Conservation (phyloP, 2,888 invertebrate species). For the Plebejus melissa region DNA sequence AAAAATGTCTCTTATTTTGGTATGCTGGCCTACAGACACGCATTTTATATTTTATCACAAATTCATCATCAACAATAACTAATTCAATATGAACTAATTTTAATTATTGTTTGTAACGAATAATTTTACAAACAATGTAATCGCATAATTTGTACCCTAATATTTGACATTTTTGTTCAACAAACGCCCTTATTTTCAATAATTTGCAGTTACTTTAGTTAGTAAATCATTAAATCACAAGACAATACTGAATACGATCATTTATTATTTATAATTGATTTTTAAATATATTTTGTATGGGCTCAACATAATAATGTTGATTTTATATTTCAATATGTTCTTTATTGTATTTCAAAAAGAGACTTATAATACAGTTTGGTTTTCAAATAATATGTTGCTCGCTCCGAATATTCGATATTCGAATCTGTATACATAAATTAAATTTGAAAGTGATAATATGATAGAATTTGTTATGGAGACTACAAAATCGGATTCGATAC, state of each 20-base stretch:
- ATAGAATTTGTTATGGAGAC: not conserved
- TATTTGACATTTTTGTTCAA: slow-evolving; percentile 12
- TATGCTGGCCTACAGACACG: not conserved
- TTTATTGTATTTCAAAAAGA: slow-evolving; percentile 1
- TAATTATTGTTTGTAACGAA: not conserved
- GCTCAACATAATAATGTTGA: slow-evolving; percentile 10
- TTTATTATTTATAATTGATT: not conserved
- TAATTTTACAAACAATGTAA: not conserved
- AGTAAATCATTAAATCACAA: slow-evolving; percentile 9
- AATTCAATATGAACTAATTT: not conserved
- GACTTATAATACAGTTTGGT: not conserved
- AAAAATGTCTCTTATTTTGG: slow-evolving; percentile 15
- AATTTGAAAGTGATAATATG: not conserved
- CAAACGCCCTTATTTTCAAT: slow-evolving; percentile 15
- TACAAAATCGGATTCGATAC: slow-evolving; percentile 6
- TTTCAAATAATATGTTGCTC: slow-evolving; percentile 7
- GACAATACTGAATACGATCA: slow-evolving; percentile 5
- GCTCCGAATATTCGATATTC: slow-evolving; percentile 16
- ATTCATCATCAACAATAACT: not conserved
- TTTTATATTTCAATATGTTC: slow-evolving; percentile 7
- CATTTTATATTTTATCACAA: slow-evolving; percentile 12
- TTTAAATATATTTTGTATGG: slow-evolving; percentile 4
- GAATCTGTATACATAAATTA: slow-evolving; percentile 10
- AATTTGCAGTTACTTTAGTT: slow-evolving; percentile 19
- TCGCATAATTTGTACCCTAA: not conserved